Evolutionary conservation across 1,140 invertebrate genomes (phyloP).

Genomic region (Parasteatoda tepidariorum): DNA sequence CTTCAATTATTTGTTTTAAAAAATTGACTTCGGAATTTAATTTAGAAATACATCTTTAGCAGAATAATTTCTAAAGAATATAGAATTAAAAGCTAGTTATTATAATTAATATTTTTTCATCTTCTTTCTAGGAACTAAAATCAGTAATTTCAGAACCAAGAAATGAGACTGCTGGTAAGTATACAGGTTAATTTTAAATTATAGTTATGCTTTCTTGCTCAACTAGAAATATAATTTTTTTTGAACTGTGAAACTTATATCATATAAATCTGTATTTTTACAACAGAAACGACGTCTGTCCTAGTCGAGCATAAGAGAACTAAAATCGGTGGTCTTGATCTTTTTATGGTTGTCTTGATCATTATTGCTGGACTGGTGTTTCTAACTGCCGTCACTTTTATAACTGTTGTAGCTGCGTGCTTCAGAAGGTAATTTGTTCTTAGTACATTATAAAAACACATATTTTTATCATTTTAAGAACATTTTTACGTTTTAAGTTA

Average conservation of each 20-base stretch:
- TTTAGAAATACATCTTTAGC: too few species aligned
- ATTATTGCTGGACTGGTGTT: background rate
- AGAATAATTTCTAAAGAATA: too few species aligned
- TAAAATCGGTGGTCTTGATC: background rate
- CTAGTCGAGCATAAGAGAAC: background rate
- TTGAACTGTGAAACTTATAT: background rate
- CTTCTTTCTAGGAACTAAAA: conserved; percentile 33
- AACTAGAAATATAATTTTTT: background rate
- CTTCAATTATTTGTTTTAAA: too few species aligned
- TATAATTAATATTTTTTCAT: background rate
- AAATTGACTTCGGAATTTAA: too few species aligned
- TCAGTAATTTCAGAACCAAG: conserved; percentile 30
- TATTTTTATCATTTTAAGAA: too few species aligned
- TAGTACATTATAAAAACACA: too few species aligned
- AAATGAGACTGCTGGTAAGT: conserved; percentile 36
- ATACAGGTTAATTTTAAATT: background rate
- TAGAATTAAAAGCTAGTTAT: background rate
- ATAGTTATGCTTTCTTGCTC: background rate
- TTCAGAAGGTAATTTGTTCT: conserved; percentile 37
- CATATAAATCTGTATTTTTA: background rate
- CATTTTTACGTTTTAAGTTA: too few species aligned
- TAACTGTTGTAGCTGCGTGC: conserved; percentile 1
- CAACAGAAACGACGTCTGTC: background rate
- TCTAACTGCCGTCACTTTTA: conserved; percentile 12
- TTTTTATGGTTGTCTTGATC: background rate